Base-by-base conservation (phyloP, 2,113 vertebrate species). In the Thunnus thynnus region DNA sequence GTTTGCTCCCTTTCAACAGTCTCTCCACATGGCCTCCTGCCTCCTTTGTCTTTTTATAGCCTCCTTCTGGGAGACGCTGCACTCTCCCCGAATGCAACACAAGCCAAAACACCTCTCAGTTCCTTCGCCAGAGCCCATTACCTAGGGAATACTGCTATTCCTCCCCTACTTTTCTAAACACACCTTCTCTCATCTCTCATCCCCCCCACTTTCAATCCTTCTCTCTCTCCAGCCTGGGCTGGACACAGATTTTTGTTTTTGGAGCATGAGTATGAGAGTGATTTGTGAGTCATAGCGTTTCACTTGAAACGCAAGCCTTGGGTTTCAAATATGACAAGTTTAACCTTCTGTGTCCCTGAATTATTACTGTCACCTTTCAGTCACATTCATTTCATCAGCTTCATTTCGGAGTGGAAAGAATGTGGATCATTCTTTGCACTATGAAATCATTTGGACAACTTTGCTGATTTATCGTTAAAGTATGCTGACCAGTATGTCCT, bases 31-130 rank as follows among this genome's bases (percentile, higher is more conserved):
- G 93, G 94, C 91, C 93, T 93, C 89, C 91, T 94, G 92, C 92
- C 93, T 94, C 92, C 92, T 94, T 93, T 94, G 94, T 94, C 94
- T 95, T 95, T 95, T 95, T 94, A 95, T 95, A 95, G 94, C 92
- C 87, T 94, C 91, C 91, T 93, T 94, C 92, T 90, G 91, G 90
- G 93, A 94, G 92, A 93, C 80, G 66, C 90, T 92, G 82, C 86
- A 62, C 90, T 93, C 94, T 93, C 90, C 88, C 91, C 84, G 93
- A 92, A 93, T 88, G 89, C 90, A 93, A 91, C 92, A 84, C 86
- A 87, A 94, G 92, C 94, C 94, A 94, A 94, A 93, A 93, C 92
- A 93, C 91, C 89, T 90, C 94, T 95, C 91, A 94, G 95, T 95
- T 94, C 94, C 92, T 94, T 84, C 54, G 91, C 94, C 94, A 95